Base-by-base conservation (phyloP, 2,113 vertebrate genomes). In the Numida meleagris region DNA sequence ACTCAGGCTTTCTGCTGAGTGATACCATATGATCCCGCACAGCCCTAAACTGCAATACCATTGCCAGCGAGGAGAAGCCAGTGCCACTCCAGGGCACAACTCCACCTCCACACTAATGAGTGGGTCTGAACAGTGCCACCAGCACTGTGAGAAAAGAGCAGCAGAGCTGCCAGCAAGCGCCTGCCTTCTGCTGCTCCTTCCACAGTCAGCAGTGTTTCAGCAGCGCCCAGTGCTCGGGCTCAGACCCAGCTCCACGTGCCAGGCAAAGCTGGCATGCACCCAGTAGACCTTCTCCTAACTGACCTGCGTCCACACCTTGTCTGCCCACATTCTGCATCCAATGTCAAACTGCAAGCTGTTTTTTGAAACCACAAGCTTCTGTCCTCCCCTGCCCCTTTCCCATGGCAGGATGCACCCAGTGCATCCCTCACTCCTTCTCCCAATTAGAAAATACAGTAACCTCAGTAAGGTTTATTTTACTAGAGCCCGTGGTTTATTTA, bases 281-380 rank as follows among this genome's bases (percentile, higher is more conserved):
- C 72, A 80, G 61, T 38, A 95, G 86, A 96, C 86, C 88, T 81
- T 79, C 78, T 96, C 96, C 68, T 85, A 94, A 84, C 92, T 95
- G 89, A 87, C 78, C 83, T 83, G 68, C n/a, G 94, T 81, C 78
- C 78, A 86, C 82, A 79, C 67, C 21, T 66, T 77, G 9, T 51
- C 92, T 89, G 33, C 96, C 97, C 96, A 93, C 93, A 72, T 95
- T 96, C n/a, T 87, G 55, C 53, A 94, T 81, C 57, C 84, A 86
- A 67, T 51, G 84, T 45, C 13, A 2, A 86, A 88, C 31, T 81
- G 71, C 71, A 96, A 96, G 71, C 89, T 63, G 58, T 75, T 92
- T 97, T 96, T 97, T 93, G 94, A 98, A 94, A 89, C 75, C 58
- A 88, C 51, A 42, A 67, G 79, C 82, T 95, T 91, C 89, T 72